Percentiles rank a stretch among this genome's conserved stretches.
Conservation (phyloP, 1,140 invertebrate genomes). For the Cherax quadricarinatus region DNA sequence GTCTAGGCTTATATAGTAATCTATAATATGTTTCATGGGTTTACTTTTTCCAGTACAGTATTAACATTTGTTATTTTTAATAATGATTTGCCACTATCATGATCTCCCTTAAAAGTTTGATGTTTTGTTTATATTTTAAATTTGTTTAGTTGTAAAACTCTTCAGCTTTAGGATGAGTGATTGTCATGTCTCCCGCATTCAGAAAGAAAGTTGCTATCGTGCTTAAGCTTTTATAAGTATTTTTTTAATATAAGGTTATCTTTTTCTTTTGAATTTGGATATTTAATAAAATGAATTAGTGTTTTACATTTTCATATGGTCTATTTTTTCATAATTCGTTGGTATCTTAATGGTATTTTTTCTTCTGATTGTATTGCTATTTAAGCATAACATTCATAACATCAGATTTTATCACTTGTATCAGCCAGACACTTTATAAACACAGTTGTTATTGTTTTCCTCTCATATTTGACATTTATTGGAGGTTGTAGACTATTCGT, state of each 20-base stretch:
- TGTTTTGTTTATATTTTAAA: neutral
- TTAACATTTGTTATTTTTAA: neutral
- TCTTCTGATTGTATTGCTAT: neutral
- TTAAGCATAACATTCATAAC: neutral
- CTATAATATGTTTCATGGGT: neutral
- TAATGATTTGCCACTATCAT: neutral
- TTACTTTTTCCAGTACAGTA: neutral
- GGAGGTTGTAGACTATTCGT: neutral
- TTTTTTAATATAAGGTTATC: neutral
- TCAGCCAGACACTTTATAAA: neutral
- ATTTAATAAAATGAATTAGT: neutral
- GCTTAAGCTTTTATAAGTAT: neutral
- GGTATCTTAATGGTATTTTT: neutral
- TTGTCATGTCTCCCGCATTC: neutral
- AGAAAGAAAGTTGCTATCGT: neutral
- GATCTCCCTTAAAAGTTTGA: neutral
- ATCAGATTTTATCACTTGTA: constrained; percentile 2
- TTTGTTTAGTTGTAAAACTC: neutral
- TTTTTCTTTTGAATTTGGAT: neutral
- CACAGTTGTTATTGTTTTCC: neutral
- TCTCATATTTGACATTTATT: neutral
- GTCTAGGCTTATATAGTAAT: neutral
- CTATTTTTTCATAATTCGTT: neutral
- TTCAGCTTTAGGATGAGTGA: neutral
- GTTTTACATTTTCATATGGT: neutral